Conservation (phyloP, 1,140 invertebrate genomes). For the Physella acuta region DNA sequence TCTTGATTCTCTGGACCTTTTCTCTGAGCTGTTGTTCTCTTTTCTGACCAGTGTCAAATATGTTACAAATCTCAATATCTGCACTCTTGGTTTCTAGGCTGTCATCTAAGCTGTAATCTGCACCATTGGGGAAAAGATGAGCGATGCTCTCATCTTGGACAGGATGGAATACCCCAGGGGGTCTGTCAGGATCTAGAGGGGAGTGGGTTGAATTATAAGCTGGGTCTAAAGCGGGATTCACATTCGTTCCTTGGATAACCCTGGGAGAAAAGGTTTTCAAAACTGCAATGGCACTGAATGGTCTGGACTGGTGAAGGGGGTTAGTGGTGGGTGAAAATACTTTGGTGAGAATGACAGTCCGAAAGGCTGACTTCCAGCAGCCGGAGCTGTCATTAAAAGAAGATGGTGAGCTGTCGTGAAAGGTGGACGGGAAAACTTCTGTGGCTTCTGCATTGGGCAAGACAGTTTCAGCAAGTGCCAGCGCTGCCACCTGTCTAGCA, state of each 20-base stretch:
- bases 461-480: background rate
- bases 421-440: background rate
- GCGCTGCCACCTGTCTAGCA: background rate
- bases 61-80: background rate
- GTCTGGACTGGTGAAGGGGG: background rate
- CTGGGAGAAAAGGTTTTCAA: background rate
- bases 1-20: background rate
- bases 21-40: background rate
- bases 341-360: background rate
- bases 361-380: conserved; percentile 15
- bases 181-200: no score
- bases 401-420: background rate
- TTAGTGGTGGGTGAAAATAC: background rate
- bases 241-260: background rate
- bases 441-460: conserved; percentile 2
- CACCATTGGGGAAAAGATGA: background rate
- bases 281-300: background rate
- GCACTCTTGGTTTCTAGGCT: background rate
- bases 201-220: background rate
- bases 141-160: background rate
- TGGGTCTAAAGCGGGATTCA: background rate
- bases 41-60: background rate
- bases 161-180: no score
- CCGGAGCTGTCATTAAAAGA: background rate
- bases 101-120: background rate